Conservation (phyloP, 1,140 invertebrate species). For the Drosophila erecta region DNA sequence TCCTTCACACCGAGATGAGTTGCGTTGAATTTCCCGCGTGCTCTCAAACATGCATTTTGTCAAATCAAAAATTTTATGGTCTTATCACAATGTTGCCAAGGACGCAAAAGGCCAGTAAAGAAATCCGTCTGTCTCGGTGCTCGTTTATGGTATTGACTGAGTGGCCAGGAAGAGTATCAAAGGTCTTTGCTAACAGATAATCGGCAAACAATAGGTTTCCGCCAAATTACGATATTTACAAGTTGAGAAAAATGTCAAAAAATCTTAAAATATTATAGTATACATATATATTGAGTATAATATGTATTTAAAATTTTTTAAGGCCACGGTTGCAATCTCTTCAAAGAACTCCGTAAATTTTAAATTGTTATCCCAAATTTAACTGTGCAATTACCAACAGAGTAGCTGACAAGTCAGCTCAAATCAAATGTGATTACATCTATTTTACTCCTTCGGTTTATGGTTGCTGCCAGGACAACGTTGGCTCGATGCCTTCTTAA, state of each 20-base stretch:
- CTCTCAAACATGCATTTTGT: constrained; percentile 77
- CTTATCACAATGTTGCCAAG: constrained; percentile 74
- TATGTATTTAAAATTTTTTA: no score
- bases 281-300: no score
- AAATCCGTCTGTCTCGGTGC: constrained; percentile 58
- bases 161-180: constrained; percentile 12
- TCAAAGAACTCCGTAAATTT: no score
- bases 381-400: neutral
- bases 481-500: constrained; percentile 60
- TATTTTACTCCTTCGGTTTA: constrained; percentile 46
- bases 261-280: no score
- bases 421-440: neutral
- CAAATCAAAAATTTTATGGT: constrained; percentile 81
- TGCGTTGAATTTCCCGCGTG: constrained; percentile 41
- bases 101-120: constrained; percentile 49
- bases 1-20: constrained; percentile 40
- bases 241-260: no score
- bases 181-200: no score
- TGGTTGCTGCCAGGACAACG: constrained; percentile 56
- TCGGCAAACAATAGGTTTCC: neutral
- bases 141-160: constrained; percentile 44
- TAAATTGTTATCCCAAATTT: neutral
- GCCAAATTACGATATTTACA: no score
- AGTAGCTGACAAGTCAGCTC: constrained; percentile 7
- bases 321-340: no score